Conservation (phyloP, 2,888 invertebrate genomes). For the Lottia scabra region DNA sequence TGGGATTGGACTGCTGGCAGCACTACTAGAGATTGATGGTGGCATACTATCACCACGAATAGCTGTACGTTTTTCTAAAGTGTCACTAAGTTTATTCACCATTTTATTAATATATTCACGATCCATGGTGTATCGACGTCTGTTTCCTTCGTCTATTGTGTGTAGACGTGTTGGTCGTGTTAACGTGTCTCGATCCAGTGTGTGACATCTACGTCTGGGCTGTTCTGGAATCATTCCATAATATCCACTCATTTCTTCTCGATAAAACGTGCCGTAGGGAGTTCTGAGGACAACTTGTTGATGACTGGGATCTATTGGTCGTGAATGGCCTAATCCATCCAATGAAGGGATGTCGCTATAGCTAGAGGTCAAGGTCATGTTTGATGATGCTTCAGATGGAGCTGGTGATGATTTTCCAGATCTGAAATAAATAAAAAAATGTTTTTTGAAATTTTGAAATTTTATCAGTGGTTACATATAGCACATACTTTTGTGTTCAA, state of each 20-base stretch:
- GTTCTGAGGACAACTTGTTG: slow-evolving; percentile 59
- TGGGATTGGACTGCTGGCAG: slow-evolving; percentile 56
- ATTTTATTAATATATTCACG: slow-evolving; percentile 58
- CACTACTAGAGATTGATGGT: slow-evolving; percentile 53
- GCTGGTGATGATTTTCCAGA: slow-evolving; percentile 51
- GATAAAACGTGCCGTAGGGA: slow-evolving; percentile 60
- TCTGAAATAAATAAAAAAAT: slow-evolving; percentile 27
- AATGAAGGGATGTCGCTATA: slow-evolving; percentile 36
- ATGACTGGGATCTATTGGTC: slow-evolving; percentile 18
- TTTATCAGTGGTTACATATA: no score
- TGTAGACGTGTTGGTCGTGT: slow-evolving; percentile 51
- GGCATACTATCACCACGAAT: slow-evolving; percentile 55
- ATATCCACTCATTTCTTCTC: slow-evolving; percentile 53
- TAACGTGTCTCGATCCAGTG: slow-evolving; percentile 56
- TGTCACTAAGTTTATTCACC: slow-evolving; percentile 51
- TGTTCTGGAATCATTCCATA: slow-evolving; percentile 54
- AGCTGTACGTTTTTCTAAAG: slow-evolving; percentile 48
- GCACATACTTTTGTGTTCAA: no score
- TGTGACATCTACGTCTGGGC: slow-evolving; percentile 57
- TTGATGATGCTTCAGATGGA: slow-evolving; percentile 46
- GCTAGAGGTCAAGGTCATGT: slow-evolving; percentile 39
- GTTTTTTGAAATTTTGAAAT: no score
- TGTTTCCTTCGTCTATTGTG: slow-evolving; percentile 56
- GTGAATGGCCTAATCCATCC: slow-evolving; percentile 37
- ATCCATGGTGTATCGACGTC: slow-evolving; percentile 56